Conservation (phyloP, 2,888 invertebrate species). For the Adela reaumurella region DNA sequence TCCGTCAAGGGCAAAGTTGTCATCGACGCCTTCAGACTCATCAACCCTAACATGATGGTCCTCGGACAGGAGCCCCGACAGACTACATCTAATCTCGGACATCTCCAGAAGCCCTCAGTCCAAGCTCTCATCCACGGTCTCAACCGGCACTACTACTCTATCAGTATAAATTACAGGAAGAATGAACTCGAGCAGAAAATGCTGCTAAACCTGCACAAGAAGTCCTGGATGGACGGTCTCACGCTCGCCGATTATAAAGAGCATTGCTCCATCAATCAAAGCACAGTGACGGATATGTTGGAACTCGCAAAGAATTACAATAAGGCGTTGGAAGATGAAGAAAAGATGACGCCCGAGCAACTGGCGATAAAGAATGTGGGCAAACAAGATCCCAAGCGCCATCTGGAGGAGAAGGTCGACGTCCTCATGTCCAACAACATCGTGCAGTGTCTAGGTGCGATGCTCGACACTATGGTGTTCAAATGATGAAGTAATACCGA, state of each 20-base stretch:
- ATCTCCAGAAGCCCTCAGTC: constrained; percentile 97
- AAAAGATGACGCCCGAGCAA: constrained; percentile 99
- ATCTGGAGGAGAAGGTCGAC: constrained; percentile 98
- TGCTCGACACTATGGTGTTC: constrained; percentile 74
- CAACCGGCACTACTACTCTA: constrained; percentile 98
- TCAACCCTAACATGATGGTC: constrained; percentile 99
- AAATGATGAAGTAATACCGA: constrained; percentile 31
- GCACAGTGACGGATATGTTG: constrained; percentile 93
- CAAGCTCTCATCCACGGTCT: constrained; percentile 98
- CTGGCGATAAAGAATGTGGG: constrained; percentile 99
- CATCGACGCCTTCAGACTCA: constrained; percentile 98
- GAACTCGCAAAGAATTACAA: constrained; percentile 97
- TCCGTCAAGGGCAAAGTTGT: constrained; percentile 99
- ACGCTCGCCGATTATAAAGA: constrained; percentile 88
- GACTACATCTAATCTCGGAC: constrained; percentile 97
- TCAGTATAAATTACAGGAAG: constrained; percentile 98
- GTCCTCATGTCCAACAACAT: constrained; percentile 96
- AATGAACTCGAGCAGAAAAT: constrained; percentile 99
- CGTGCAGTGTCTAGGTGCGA: constrained; percentile 95
- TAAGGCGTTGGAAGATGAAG: constrained; percentile 97
- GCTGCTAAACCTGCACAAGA: constrained; percentile 97
- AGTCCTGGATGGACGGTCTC: constrained; percentile 97
- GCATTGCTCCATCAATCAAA: constrained; percentile 91
- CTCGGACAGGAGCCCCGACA: constrained; percentile 97
- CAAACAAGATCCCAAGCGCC: constrained; percentile 97